These are phyloP conservation scores for Leptinotarsa juncta DNA, from an alignment of 2,888 invertebrate genomes.

Conservation along the genomic window DNA sequence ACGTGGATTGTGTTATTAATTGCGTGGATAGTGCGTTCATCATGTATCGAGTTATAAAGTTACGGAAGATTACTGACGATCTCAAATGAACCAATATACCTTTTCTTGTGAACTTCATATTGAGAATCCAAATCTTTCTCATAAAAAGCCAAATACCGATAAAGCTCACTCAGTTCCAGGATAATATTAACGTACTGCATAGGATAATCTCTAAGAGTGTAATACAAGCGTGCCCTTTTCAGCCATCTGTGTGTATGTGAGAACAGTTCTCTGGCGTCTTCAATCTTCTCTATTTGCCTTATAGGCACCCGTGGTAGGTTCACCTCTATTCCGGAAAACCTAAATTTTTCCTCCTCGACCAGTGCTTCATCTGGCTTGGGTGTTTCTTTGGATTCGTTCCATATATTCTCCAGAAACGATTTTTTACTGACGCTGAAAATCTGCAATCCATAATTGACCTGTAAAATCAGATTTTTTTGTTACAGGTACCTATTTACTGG, in stretches of 20 bases:
- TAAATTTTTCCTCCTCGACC: conserved; percentile 23
- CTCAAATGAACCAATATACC: conserved; percentile 47
- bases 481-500: not conserved
- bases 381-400: conserved; percentile 43
- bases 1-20: too few species aligned
- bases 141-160: conserved; percentile 77
- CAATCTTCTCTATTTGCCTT: conserved; percentile 61
- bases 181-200: conserved; percentile 72
- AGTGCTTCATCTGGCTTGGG: conserved; percentile 11
- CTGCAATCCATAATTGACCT: conserved; percentile 69
- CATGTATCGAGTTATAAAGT: too few species aligned
- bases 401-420: conserved; percentile 55
- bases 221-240: conserved; percentile 70
- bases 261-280: conserved; percentile 70
- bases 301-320: conserved; percentile 53
- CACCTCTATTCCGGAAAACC: conserved; percentile 52
- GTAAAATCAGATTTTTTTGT: conserved; percentile 5
- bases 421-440: conserved; percentile 71
- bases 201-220: conserved; percentile 71
- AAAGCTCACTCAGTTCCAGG: conserved; percentile 73
- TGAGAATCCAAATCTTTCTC: conserved; percentile 74
- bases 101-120: conserved; percentile 71
- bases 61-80: too few species aligned
- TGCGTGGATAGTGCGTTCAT: too few species aligned
- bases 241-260: conserved; percentile 72